phyloP scores from a whole-genome alignment of 1,140 invertebrate species.

The Vanessa atalanta region DNA sequence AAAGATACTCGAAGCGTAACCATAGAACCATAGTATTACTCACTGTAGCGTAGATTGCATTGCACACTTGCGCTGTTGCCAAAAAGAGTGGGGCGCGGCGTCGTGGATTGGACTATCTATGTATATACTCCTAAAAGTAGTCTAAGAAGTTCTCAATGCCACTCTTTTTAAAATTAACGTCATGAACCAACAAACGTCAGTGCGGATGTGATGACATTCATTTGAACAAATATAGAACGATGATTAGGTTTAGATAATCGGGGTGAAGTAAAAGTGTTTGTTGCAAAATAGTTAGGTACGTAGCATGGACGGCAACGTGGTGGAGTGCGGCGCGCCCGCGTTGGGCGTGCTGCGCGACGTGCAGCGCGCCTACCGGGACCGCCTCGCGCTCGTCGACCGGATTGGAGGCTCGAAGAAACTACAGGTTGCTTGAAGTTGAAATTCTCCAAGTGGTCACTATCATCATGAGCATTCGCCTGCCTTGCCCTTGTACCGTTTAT shows the following conservation, averaged over 20 bases:
- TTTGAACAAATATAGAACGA: conserved; percentile 7
- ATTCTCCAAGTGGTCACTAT: too few species aligned
- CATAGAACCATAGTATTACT: too few species aligned
- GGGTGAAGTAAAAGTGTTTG: conserved; percentile 6
- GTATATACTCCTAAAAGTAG: too few species aligned
- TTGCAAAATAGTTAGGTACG: too few species aligned
- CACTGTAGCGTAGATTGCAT: too few species aligned
- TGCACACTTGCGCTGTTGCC: too few species aligned
- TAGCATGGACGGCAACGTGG: conserved; percentile 14
- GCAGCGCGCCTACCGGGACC: conserved; percentile 51
- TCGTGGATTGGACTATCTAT: too few species aligned
- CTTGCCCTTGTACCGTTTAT: not conserved
- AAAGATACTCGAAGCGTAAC: too few species aligned
- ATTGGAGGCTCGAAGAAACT: conserved; percentile 38
- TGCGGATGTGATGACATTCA: not conserved
- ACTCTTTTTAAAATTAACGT: not conserved
- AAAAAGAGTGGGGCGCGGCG: too few species aligned
- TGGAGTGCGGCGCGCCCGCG: conserved; percentile 34
- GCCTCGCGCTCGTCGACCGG: conserved; percentile 45
- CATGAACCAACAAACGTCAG: not conserved
- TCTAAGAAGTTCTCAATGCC: not conserved
- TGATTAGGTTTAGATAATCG: conserved; percentile 8
- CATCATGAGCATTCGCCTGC: not conserved
- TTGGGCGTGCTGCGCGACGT: conserved; percentile 54
- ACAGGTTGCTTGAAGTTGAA: conserved; percentile 33